phyloP scores from a whole-genome alignment of 2,113 vertebrate species.

The Psammodynastes pulverulentus region DNA sequence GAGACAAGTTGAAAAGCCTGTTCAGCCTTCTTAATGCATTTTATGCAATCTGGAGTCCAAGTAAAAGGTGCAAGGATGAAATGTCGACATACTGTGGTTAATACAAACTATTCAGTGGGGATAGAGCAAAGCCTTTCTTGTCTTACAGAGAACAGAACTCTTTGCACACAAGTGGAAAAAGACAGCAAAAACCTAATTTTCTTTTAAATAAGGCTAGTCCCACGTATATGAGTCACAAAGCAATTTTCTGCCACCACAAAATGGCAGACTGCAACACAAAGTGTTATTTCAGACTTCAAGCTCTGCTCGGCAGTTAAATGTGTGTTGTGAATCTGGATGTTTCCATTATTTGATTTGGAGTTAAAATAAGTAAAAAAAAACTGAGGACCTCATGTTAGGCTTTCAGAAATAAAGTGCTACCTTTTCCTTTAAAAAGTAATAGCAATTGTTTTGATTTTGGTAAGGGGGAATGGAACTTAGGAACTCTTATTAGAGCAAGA shows the following conservation, averaged over 20 bases:
- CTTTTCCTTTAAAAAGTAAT: neutral
- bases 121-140: neutral
- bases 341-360: neutral
- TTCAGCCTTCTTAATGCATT: conserved; percentile 25
- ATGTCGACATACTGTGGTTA: neutral
- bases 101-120: neutral
- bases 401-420: neutral
- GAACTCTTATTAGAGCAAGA: neutral
- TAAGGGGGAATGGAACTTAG: neutral
- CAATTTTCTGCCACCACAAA: conserved; percentile 33
- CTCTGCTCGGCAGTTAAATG: neutral
- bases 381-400: neutral
- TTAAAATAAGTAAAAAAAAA: neutral
- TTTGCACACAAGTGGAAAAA: neutral
- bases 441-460: neutral
- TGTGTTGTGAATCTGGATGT: neutral
- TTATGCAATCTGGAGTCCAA: neutral
- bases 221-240: fast-evolving
- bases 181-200: neutral
- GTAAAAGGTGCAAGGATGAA: neutral
- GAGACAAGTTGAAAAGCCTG: neutral
- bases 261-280: conserved; percentile 38
- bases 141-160: neutral
- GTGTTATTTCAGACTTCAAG: neutral
- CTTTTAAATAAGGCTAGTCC: neutral